phyloP scores from a whole-genome alignment of 2,888 invertebrate species.

The Fragum sueziense region DNA sequence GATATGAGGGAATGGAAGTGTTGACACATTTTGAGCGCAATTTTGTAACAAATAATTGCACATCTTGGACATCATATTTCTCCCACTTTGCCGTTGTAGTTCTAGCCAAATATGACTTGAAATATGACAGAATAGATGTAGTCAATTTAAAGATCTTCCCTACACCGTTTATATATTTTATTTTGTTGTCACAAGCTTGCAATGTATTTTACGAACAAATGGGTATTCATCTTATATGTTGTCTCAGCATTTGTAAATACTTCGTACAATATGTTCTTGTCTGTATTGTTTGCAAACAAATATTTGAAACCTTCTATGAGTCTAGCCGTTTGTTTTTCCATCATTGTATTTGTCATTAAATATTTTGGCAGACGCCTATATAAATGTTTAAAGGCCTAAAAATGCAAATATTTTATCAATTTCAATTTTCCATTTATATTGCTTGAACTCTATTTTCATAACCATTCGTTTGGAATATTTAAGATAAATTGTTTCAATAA shows the following conservation, averaged over 20 bases:
- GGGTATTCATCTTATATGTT: background rate
- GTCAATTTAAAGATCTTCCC: background rate
- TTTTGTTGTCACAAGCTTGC: background rate
- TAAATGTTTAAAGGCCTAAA: constrained; percentile 35
- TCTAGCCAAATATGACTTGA: too few species aligned
- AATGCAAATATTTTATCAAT: constrained; percentile 32
- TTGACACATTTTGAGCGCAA: too few species aligned
- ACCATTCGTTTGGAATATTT: constrained; percentile 6
- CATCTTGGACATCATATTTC: too few species aligned
- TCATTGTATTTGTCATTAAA: constrained; percentile 38
- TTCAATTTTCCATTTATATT: constrained; percentile 11
- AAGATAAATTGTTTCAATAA: background rate
- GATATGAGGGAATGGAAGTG: too few species aligned
- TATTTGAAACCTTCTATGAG: constrained; percentile 16
- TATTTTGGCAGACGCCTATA: constrained; percentile 41
- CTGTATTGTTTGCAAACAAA: constrained; percentile 16
- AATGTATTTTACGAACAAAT: background rate
- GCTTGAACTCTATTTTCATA: constrained; percentile 7
- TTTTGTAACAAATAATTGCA: too few species aligned
- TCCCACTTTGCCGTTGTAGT: too few species aligned
- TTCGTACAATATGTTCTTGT: constrained; percentile 19
- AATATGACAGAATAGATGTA: too few species aligned
- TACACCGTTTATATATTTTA: too few species aligned
- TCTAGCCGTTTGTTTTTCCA: constrained; percentile 29
- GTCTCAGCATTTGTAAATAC: constrained; percentile 11